Evolutionary conservation across 1,140 invertebrate species (phyloP).

Genomic region (Xylocopa sonorina): DNA sequence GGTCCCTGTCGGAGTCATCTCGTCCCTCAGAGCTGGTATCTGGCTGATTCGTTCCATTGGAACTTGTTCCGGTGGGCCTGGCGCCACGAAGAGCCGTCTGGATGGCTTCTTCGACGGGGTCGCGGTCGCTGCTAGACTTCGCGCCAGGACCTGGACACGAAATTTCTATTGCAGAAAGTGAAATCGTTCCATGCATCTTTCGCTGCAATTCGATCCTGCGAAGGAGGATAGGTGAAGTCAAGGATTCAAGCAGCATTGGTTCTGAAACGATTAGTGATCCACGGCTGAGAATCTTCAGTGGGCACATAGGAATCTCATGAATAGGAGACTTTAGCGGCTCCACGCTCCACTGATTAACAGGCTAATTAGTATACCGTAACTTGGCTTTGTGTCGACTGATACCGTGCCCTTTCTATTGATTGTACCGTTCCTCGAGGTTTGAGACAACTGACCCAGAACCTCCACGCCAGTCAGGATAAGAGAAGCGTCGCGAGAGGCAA

Average conservation of each 20-base stretch:
- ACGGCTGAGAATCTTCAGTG: background rate
- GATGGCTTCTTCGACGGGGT: slow-evolving; percentile 73
- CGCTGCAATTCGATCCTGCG: too few species aligned
- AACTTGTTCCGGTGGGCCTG: slow-evolving; percentile 76
- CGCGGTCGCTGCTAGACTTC: slow-evolving; percentile 69
- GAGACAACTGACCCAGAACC: background rate
- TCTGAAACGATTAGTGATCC: too few species aligned
- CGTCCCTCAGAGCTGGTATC: slow-evolving; percentile 88
- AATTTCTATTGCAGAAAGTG: background rate
- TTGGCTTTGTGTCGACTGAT: background rate
- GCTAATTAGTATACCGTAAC: background rate
- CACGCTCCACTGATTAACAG: background rate
- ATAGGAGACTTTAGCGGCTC: background rate
- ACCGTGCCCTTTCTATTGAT: background rate
- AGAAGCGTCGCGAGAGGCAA: background rate
- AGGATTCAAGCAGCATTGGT: too few species aligned
- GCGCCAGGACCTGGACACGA: slow-evolving; percentile 67
- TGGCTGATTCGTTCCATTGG: slow-evolving; percentile 74
- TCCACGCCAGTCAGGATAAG: background rate
- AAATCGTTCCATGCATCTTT: too few species aligned
- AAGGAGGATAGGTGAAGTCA: too few species aligned
- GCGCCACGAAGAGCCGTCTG: slow-evolving; percentile 76
- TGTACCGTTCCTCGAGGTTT: background rate
- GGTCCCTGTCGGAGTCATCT: slow-evolving; percentile 90
- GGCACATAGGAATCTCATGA: background rate